A percentile compares a stretch with the other conserved stretches of the same genome.
These are phyloP conservation scores for Lophotriccus pileatus DNA, from an alignment of 2,797 vertebrate genomes.

Conservation along the genomic window DNA sequence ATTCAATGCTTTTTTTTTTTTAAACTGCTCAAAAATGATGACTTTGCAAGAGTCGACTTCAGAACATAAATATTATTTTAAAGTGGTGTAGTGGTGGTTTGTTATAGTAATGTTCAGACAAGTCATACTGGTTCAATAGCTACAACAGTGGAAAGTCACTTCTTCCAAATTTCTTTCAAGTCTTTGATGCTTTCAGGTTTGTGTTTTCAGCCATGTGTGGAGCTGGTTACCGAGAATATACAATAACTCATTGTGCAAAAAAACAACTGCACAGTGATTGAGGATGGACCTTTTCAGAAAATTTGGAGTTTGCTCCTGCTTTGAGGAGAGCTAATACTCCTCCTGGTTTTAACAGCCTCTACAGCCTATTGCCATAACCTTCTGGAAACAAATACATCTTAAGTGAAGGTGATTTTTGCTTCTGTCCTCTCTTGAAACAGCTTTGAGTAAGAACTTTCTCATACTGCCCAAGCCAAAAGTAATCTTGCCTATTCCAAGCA, in stretches of 20 bases:
- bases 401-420: not conserved
- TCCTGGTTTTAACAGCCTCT: not conserved
- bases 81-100: constrained; percentile 15
- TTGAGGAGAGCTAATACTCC: not conserved
- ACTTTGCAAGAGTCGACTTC: not conserved
- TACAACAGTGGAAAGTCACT: not conserved
- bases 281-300: not conserved
- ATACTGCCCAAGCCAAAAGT: not conserved
- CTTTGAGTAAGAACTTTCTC: not conserved
- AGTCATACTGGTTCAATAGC: not conserved
- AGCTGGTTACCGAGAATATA: not conserved
- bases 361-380: not conserved
- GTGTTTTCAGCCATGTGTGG: not conserved
- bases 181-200: not conserved
- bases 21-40: not conserved
- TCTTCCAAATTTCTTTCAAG: not conserved
- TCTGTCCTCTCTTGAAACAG: not conserved
- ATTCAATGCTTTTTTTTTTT: not conserved
- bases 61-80: constrained; percentile 40
- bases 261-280: fast-evolving
- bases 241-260: not conserved
- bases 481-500: not conserved
- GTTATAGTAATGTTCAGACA: not conserved
- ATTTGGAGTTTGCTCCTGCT: not conserved
- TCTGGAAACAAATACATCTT: not conserved